Conservation (phyloP, 2,888 invertebrate species). For the Plemyria rubiginata region DNA sequence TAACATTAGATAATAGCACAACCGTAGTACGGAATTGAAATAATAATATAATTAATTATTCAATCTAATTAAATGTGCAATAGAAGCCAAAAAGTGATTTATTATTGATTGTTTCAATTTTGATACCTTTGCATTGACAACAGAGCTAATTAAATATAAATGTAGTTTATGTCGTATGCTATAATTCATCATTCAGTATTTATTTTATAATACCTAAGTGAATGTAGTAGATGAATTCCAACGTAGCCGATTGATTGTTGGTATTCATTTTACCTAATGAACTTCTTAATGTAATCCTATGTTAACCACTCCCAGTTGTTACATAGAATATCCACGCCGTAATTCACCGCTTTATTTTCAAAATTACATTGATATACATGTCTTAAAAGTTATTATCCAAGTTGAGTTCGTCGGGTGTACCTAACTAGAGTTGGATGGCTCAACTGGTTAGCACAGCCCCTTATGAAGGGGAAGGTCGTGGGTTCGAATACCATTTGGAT, state of each 20-base stretch:
- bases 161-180: not conserved
- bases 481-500: too few species aligned
- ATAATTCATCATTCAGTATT: conserved; percentile 17
- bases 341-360: too few species aligned
- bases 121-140: not conserved
- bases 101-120: conserved; percentile 10
- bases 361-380: too few species aligned
- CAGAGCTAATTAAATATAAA: not conserved
- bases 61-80: conserved; percentile 24
- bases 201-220: conserved; percentile 8
- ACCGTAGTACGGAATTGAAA: not conserved
- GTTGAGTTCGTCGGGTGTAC: too few species aligned
- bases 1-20: not conserved
- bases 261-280: not conserved
- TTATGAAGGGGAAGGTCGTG: too few species aligned
- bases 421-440: too few species aligned
- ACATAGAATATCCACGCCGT: too few species aligned
- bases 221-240: not conserved
- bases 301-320: not conserved
- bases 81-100: conserved; percentile 29
- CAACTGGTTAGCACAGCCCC: too few species aligned
- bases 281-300: not conserved
- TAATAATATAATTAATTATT: not conserved
- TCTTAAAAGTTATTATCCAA: too few species aligned
- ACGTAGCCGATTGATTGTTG: not conserved